A percentile compares a stretch with the other conserved stretches of the same genome.
These are phyloP conservation scores for Odobenus rosmarus DNA, from an alignment of 2,113 vertebrate genomes.

Conservation along the genomic window DNA sequence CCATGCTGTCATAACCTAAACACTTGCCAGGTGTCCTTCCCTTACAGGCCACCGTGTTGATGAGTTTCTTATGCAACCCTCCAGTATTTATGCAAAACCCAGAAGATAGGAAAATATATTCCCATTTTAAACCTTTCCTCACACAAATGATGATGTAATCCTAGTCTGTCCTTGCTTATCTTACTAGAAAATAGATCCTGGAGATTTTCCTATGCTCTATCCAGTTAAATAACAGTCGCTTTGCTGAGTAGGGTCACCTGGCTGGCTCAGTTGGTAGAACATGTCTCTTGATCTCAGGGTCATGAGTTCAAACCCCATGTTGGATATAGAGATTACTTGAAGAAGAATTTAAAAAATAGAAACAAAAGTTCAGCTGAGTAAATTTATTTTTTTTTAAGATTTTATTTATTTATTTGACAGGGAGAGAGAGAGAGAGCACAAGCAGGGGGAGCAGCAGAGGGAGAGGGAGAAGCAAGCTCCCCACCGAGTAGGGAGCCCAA, in stretches of 20 bases:
- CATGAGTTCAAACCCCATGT: neutral
- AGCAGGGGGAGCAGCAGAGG: neutral
- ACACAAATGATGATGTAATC: neutral
- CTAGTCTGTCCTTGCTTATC: neutral
- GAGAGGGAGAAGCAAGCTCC: neutral
- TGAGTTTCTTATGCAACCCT: neutral
- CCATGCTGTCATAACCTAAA: too few species aligned
- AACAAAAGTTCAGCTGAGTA: neutral
- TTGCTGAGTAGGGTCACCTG: neutral
- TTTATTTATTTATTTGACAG: neutral
- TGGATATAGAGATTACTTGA: neutral
- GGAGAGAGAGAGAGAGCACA: neutral
- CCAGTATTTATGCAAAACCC: neutral
- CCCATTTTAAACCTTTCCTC: neutral
- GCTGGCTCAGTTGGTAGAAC: neutral
- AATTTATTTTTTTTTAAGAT: neutral
- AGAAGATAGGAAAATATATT: neutral
- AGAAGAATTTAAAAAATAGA: neutral
- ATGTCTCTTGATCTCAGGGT: neutral
- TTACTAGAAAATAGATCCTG: neutral
- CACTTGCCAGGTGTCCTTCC: neutral
- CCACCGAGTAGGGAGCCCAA: neutral
- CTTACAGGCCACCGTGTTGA: too few species aligned
- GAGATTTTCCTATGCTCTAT: neutral
- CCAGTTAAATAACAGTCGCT: neutral